Base-by-base conservation (phyloP, 2,888 invertebrate genomes). In the Dolichopus griseipennis region DNA sequence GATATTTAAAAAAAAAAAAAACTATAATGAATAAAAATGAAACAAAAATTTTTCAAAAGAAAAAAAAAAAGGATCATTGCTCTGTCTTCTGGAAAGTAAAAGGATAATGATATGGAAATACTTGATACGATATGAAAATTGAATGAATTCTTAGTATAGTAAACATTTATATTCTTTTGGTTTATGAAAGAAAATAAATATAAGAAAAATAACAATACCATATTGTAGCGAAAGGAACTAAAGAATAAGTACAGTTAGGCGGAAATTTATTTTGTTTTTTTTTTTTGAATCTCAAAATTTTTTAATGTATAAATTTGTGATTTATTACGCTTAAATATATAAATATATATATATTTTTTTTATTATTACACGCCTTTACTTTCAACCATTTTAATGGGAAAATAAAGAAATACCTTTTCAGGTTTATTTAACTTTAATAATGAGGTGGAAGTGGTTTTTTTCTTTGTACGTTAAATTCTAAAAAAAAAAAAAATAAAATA, bases 21-120 rank as follows among this genome's bases (percentile, higher is more conserved):
- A 27, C 5, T 27, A 5, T 27, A 5, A 27, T 27, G 5, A 27
- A 27, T 2, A 27, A 27, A 27, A 27, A 5, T 27, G 5, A 27
- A 2, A 27, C 3, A 27, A 27, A 27, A 27, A 27, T 5, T 5
- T 27, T 4, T 27, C 5, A 27, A 27, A 27, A 27, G n/a, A n/a
- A n/a, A 27, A 27, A 2, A 27, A 27, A 2, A 27, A 27, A 27
- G 5, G 27, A 27, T 27, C 27, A 27, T 27, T 27, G 27, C 5
- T 27, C 5, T 37, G 8, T 37, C 1, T 9, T 37, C 37, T 52
- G 18, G 15, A 52, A 5, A 52, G 18, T 5, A 52, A 18, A 52
- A 52, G 52, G 52, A 52, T 52, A 52, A 52, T 52, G 52, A 52
- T 52, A 52, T 52, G 52, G 18, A 52, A 52, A 52, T 52, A 52